phyloP scores from a whole-genome alignment of 2,113 vertebrate genomes.

The Poeciliopsis retropinna region DNA sequence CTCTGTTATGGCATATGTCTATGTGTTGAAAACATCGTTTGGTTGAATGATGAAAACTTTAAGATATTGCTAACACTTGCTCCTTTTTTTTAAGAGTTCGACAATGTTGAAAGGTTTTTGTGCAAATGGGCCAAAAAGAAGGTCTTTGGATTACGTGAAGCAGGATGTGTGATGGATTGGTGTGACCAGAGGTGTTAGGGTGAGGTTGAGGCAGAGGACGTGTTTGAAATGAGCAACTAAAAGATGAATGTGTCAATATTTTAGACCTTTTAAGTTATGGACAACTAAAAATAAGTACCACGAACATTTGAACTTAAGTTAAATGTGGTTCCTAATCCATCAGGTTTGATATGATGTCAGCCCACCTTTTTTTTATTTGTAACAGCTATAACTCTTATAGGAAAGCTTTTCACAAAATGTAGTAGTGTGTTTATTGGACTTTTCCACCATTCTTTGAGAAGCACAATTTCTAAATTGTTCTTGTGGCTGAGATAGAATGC shows the following conservation, averaged over 20 bases:
- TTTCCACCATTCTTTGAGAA: neutral
- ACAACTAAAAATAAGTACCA: neutral
- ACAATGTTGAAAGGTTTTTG: neutral
- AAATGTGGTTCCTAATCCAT: neutral
- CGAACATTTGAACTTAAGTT: neutral
- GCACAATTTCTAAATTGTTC: neutral
- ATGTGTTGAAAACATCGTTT: slow-evolving; percentile 14
- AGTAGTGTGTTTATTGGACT: neutral
- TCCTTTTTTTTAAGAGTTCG: neutral
- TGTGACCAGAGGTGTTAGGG: neutral
- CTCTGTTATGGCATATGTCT: slow-evolving; percentile 31
- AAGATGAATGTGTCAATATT: neutral
- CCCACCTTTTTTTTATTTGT: neutral
- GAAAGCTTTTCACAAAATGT: neutral
- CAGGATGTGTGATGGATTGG: neutral
- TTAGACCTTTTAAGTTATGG: neutral
- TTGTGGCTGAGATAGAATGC: neutral
- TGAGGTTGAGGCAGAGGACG: neutral
- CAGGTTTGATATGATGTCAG: neutral
- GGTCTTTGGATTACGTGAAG: neutral
- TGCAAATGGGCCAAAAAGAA: neutral
- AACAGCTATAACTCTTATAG: neutral
- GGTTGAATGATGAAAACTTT: slow-evolving; percentile 21
- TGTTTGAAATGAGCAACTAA: neutral
- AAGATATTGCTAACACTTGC: slow-evolving; percentile 2